Evolutionary conservation across 2,888 invertebrate genomes (phyloP), one percentile per base, ranked within the genome.

Genomic region (Galerucella pusilla): DNA sequence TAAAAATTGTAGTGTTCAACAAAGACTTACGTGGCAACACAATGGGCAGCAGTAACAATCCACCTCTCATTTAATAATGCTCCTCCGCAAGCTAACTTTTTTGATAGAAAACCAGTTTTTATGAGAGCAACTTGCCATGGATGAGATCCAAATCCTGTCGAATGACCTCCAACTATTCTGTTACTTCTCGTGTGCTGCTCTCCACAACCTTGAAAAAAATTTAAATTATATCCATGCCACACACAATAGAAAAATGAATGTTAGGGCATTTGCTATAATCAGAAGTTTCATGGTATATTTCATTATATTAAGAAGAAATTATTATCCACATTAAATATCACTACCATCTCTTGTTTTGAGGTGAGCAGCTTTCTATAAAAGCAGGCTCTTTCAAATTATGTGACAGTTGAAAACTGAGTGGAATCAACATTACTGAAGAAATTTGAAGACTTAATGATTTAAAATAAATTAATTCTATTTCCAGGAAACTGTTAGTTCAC

Each of bases 91-190:
- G 97, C 96, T 11, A 97, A 89, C 85, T 97, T 96, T 87, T 96
- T 95, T 80, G 94, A 93, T 20, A 97, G 90, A 84, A 97, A 97
- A 45, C 96, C 96, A 9, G 96, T 95, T 88, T 97, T 97, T 82
- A 97, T 96, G 28, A 97, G 91, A 0, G 97, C 97, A 2, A 95
- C 96, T 88, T 97, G 97, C 97, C 97, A 97, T 4, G 97, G 97
- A 88, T 97, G 96, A 11, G 95, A 94, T 2, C 95, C 97, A 84
- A 97, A 97, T 59, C 94, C 94, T 0, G 96, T 93, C 20, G 96
- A 94, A 82, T 96, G 96, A 0, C 97, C 97, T 1, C 97, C 97
- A 0, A 97, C 97, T 75, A 97, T 97, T 78, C 97, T 91, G 86
- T 97, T 96, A 45, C 95, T 95, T 57, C 97, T 90, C 0, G 95